phyloP scores from a whole-genome alignment of 2,113 vertebrate genomes.

The Bungarus multicinctus region DNA sequence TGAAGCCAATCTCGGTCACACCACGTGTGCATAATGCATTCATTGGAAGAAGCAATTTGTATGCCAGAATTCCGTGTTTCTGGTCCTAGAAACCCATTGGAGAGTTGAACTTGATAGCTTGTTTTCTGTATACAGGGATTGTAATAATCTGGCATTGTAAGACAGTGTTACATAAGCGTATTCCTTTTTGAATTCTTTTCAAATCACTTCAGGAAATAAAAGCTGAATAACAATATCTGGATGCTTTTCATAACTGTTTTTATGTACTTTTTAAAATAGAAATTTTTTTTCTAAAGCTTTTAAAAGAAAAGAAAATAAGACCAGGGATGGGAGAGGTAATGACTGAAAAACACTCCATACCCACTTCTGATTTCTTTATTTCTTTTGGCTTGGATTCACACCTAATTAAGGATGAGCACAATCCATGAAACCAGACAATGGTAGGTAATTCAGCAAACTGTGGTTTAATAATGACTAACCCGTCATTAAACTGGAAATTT shows the following conservation, averaged over 20 bases:
- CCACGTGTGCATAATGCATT: not conserved
- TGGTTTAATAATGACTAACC: not conserved
- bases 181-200: not conserved
- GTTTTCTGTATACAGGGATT: not conserved
- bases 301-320: not conserved
- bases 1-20: not conserved
- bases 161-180: not conserved
- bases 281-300: not conserved
- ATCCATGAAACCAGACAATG: not conserved
- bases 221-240: not conserved
- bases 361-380: not conserved
- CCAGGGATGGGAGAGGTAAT: not conserved
- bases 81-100: not conserved
- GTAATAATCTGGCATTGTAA: not conserved
- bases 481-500: not conserved
- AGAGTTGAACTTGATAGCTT: not conserved
- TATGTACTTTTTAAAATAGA: not conserved
- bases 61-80: not conserved
- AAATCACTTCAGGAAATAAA: not conserved
- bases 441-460: too few species aligned
- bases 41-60: not conserved
- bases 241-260: not conserved
- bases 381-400: not conserved
- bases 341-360: not conserved
- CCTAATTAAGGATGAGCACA: not conserved